A percentile compares a stretch with the other conserved stretches of the same genome.
These are phyloP conservation scores for Temnothorax ravouxi DNA, from an alignment of 2,888 invertebrate genomes.

Conservation along the genomic window DNA sequence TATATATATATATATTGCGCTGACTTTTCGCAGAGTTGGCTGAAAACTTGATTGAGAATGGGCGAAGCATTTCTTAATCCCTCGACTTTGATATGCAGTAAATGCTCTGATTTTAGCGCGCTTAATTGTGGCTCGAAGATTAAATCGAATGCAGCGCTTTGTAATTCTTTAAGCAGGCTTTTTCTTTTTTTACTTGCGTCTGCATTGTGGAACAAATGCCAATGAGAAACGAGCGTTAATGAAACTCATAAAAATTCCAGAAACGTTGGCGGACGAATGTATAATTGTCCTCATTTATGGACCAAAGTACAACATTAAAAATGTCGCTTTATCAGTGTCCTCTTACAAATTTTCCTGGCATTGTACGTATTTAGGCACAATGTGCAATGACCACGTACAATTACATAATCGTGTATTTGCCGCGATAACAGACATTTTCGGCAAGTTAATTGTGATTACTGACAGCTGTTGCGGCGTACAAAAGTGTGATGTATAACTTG, in stretches of 20 bases:
- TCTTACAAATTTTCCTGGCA: background rate
- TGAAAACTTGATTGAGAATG: constrained; percentile 7
- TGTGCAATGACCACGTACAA: background rate
- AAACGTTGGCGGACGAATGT: background rate
- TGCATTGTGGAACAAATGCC: constrained; percentile 25
- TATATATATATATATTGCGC: background rate
- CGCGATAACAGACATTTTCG: background rate
- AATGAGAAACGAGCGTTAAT: constrained; percentile 19
- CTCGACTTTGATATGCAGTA: background rate
- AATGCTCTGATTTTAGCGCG: background rate
- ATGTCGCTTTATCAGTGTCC: background rate
- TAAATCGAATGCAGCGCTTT: constrained; percentile 8
- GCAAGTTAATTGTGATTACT: constrained; percentile 21
- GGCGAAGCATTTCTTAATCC: background rate
- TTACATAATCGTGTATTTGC: constrained; percentile 13
- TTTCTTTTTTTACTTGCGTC: background rate
- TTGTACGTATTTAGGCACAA: background rate
- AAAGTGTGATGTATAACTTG: background rate
- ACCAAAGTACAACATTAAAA: background rate
- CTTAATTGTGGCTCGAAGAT: background rate
- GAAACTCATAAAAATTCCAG: constrained; percentile 4
- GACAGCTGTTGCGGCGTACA: background rate
- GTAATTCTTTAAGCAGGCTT: background rate
- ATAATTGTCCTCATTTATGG: constrained; percentile 27
- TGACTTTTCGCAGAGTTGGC: background rate